These are phyloP conservation scores for Laticauda colubrina DNA, from an alignment of 2,113 vertebrate species.

Conservation along the genomic window DNA sequence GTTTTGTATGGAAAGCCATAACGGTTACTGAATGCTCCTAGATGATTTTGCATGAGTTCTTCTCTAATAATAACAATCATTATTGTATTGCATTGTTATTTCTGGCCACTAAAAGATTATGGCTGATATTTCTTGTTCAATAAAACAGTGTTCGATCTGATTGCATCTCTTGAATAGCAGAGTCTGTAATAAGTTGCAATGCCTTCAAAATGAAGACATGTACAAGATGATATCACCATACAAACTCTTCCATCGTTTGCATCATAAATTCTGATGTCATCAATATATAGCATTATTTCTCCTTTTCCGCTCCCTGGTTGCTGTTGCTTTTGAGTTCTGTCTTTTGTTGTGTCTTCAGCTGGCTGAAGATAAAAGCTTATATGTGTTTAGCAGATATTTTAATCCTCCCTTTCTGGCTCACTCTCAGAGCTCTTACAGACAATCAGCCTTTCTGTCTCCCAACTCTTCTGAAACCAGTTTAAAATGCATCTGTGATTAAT, in stretches of 20 bases:
- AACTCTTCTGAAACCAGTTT: neutral
- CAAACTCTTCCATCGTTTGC: neutral
- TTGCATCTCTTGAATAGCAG: constrained; percentile 64
- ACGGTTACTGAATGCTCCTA: constrained; percentile 35
- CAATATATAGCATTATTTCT: neutral
- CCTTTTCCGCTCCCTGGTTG: neutral
- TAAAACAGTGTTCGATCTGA: constrained; percentile 68
- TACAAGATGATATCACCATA: neutral
- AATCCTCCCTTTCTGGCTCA: constrained; percentile 45
- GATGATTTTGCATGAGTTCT: constrained; percentile 58
- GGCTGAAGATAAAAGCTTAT: constrained; percentile 69
- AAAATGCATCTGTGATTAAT: neutral
- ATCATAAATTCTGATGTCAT: neutral
- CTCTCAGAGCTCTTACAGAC: neutral
- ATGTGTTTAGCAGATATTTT: constrained; percentile 64
- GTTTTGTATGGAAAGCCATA: constrained; percentile 42
- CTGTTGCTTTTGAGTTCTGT: neutral
- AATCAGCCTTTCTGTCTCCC: neutral
- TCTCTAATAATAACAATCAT: constrained; percentile 7
- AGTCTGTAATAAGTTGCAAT: neutral
- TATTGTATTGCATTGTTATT: constrained; percentile 52
- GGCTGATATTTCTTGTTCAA: constrained; percentile 70
- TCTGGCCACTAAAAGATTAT: constrained; percentile 65
- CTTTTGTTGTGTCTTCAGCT: constrained; percentile 69
- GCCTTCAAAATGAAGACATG: neutral